Evolutionary conservation across 1,140 invertebrate species (phyloP).

Genomic region (Leptinotarsa undecemlineata): DNA sequence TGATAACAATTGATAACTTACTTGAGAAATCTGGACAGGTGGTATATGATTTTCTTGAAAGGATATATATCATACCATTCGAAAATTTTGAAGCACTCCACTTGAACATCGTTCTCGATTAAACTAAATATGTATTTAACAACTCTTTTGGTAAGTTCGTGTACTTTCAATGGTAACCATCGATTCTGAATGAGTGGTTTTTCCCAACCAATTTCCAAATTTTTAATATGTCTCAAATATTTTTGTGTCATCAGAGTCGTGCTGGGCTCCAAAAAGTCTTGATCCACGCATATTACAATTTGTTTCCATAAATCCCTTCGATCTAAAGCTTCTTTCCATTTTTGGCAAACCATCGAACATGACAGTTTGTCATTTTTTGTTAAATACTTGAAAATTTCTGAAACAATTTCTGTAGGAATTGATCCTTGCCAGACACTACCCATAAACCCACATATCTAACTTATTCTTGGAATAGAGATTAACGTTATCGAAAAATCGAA

Average conservation of each 20-base stretch:
- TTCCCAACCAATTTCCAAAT: constrained; percentile 39
- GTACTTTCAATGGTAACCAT: constrained; percentile 27
- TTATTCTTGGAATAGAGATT: background rate
- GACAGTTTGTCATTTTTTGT: constrained; percentile 37
- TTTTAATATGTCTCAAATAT: constrained; percentile 33
- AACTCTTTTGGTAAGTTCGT: constrained; percentile 40
- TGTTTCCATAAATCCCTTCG: constrained; percentile 36
- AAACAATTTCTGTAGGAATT: constrained; percentile 41
- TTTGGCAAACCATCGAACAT: constrained; percentile 36
- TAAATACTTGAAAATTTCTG: constrained; percentile 36
- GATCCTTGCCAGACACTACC: constrained; percentile 71
- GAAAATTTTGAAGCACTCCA: constrained; percentile 34
- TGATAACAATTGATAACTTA: constrained; percentile 17
- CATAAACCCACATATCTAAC: constrained; percentile 11
- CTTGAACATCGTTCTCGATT: constrained; percentile 33
- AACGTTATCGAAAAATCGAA: background rate
- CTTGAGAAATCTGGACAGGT: constrained; percentile 38
- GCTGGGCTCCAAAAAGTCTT: constrained; percentile 42
- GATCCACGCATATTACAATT: constrained; percentile 38
- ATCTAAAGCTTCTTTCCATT: constrained; percentile 38
- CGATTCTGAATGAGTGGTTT: constrained; percentile 25
- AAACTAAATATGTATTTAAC: constrained; percentile 36
- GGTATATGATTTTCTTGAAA: constrained; percentile 40
- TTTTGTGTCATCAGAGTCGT: constrained; percentile 34
- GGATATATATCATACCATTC: constrained; percentile 41